phyloP scores from a whole-genome alignment of 2,888 invertebrate genomes.

The Calliphora vomitoria region DNA sequence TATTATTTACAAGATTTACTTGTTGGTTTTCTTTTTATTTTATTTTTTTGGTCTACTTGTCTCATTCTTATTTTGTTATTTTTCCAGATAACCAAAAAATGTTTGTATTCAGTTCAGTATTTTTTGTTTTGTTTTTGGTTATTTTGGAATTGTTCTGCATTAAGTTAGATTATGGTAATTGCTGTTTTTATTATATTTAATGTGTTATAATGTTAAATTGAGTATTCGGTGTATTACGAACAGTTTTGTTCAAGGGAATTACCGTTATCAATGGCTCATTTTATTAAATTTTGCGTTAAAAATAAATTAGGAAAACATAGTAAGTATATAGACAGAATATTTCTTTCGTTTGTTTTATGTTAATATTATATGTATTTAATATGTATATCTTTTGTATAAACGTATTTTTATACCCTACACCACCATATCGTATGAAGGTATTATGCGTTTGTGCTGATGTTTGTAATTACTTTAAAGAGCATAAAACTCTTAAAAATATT shows the following conservation, averaged over 20 bases:
- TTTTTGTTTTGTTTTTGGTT: conserved; percentile 22
- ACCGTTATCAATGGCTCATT: conserved; percentile 52
- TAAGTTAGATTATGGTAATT: conserved; percentile 72
- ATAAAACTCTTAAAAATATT: no score
- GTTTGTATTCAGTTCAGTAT: conserved; percentile 25
- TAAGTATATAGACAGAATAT: not conserved
- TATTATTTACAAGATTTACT: conserved; percentile 47
- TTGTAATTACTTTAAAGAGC: no score
- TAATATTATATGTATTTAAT: not conserved
- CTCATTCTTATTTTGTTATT: conserved; percentile 23
- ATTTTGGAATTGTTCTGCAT: conserved; percentile 61
- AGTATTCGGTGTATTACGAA: conserved; percentile 75
- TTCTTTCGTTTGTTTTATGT: not conserved
- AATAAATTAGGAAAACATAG: conserved; percentile 3
- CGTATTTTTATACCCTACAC: no score
- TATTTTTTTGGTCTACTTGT: not conserved
- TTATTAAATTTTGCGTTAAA: conserved; percentile 27
- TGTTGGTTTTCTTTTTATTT: conserved; percentile 11
- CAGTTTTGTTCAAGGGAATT: conserved; percentile 52
- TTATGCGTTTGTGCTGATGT: no score
- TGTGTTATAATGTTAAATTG: conserved; percentile 71
- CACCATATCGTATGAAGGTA: no score
- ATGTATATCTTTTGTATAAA: no score
- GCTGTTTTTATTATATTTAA: conserved; percentile 65
- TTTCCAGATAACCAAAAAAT: conserved; percentile 40